Percentiles rank a stretch among this genome's conserved stretches.
Evolutionary conservation across 1,140 invertebrate genomes (phyloP).

Genomic region (Oncopeltus fasciatus): DNA sequence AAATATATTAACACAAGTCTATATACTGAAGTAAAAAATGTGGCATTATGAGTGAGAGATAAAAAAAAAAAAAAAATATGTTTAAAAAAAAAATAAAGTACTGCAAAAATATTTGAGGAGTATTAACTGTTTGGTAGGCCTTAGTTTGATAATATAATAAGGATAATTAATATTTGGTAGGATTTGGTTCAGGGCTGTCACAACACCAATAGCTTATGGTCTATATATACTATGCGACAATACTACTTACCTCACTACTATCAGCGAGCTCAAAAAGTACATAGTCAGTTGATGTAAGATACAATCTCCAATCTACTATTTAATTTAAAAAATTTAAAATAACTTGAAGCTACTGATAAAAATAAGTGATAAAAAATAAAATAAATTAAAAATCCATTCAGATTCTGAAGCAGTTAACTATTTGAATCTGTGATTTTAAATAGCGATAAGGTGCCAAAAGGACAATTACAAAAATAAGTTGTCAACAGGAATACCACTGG

Average conservation of each 20-base stretch:
- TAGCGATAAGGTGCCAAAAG: constrained; percentile 1
- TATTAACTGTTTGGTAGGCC: too few relatives aligned
- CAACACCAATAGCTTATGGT: constrained; percentile 2
- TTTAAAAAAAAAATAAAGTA: too few relatives aligned
- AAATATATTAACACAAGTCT: too few relatives aligned
- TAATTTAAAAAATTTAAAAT: background rate
- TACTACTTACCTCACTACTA: constrained; percentile 11
- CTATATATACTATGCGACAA: constrained; percentile 7
- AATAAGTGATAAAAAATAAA: background rate
- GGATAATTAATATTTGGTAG: constrained; percentile 1
- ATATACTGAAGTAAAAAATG: too few relatives aligned
- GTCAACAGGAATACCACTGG: background rate
- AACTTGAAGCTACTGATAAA: background rate
- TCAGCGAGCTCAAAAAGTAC: constrained; percentile 7
- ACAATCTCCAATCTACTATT: background rate
- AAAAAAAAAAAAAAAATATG: too few relatives aligned
- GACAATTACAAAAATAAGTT: background rate
- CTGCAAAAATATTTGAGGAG: too few relatives aligned
- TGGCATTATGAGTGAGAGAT: too few relatives aligned
- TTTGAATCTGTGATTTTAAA: background rate
- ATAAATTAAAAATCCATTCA: constrained; percentile 7
- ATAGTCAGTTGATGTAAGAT: background rate
- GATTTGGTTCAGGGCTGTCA: constrained; percentile 1
- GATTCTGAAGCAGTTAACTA: background rate
- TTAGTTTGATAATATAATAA: background rate